Base-by-base conservation (phyloP, 2,797 vertebrate species). In the Amniataba percoides region DNA sequence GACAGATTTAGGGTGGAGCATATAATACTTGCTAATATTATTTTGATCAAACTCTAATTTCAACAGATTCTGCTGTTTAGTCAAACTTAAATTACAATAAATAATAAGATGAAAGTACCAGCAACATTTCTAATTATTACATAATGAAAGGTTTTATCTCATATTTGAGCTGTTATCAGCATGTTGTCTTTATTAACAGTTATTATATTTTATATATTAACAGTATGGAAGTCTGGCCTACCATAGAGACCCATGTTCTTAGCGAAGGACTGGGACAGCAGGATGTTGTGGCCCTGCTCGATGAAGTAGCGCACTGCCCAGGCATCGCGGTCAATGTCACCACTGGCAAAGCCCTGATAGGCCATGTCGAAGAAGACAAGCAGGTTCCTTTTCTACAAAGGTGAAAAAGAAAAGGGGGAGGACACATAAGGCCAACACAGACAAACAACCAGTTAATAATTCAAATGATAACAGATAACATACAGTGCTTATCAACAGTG, bases 211-310 rank as follows among this genome's bases (percentile, higher is more conserved):
- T 27, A 27, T 31, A 3, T 31, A 31, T 31, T 31, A 31, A 5
- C 27, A 31, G 27, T 31, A 31, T 19, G 36, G 42, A 58, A 23
- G 3, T 42, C 4, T 48, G 66, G 86, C 97, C 97, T 89, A 99
- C 98, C 98, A 0, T 99, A 99, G 15, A 99, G 94, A 25, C 98
- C 98, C 98, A 99, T 99, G 92, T 99, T 99, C 93, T 99, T 99
- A 11, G 98, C 98, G 0, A 97, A 99, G 19, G 98, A 99, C 91
- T 99, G 98, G 0, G 97, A 96, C 73, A 99, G 89, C 76, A 97
- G 68, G 10, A 99, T 79, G 61, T 99, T 97, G 87, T 97, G 96
- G 81, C 97, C 97, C 89, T 99, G 96, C 31, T 99, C 96, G 0
- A 99, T 97, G 94, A 99, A 99, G 92, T 99, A 63, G 23, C 98